Evolutionary conservation across 1,140 invertebrate genomes (phyloP).

Genomic region (Nasonia giraulti): DNA sequence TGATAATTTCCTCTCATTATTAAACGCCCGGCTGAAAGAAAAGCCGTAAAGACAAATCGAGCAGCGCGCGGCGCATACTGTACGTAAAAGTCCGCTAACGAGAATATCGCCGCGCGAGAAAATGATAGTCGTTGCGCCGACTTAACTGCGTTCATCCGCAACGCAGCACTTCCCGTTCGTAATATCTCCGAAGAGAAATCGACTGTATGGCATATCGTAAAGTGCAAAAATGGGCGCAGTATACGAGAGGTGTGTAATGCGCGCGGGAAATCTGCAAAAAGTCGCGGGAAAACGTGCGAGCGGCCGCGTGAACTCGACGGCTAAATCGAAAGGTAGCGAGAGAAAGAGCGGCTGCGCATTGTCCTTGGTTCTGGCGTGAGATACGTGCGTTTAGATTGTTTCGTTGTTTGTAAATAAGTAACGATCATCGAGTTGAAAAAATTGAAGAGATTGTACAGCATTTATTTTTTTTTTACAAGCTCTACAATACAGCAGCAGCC

Average conservation of each 20-base stretch:
- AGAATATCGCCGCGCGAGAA: background rate
- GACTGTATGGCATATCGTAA: background rate
- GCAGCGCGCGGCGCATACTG: background rate
- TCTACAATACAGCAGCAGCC: background rate
- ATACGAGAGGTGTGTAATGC: too few relatives aligned
- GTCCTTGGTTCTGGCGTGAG: background rate
- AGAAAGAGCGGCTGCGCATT: background rate
- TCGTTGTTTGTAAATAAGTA: background rate
- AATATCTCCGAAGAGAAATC: background rate
- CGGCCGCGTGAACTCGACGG: background rate
- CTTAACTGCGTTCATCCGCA: background rate
- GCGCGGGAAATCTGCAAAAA: background rate
- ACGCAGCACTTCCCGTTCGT: background rate
- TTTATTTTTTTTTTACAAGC: background rate
- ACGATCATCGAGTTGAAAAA: too few relatives aligned
- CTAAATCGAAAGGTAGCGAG: background rate
- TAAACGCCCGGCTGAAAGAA: background rate
- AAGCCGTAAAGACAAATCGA: background rate
- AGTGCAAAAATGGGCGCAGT: background rate
- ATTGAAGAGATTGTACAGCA: background rate
- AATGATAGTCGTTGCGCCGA: constrained; percentile 4
- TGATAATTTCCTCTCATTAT: background rate
- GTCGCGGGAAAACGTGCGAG: background rate
- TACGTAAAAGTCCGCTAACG: background rate
- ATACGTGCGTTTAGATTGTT: background rate